Base-by-base conservation (phyloP, 2,113 vertebrate species). In the Ivindomyrus marchei region DNA sequence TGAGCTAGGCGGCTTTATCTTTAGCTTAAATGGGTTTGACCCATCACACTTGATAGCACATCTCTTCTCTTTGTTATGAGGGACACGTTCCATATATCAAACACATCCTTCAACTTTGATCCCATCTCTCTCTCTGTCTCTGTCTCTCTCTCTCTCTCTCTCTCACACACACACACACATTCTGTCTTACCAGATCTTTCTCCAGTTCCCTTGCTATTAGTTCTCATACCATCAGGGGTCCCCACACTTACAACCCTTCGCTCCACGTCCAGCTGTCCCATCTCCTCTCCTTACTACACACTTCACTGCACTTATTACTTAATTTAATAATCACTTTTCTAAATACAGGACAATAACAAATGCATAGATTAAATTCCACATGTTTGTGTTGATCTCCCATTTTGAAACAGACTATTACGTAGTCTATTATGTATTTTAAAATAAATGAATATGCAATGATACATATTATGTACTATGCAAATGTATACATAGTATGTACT, bases 71-170 rank as follows among this genome's bases (percentile, higher is more conserved):
- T 91, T 87, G 15, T 47, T 85, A 83, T 70, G 70, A 17, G 17
- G 19, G 91, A 92, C 83, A 87, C 89, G 88, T 89, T 58, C 52
- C 49, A 15, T 8, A 88, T 70, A 90, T 94, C 89, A 92, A 92
- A 93, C 90, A 80, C 74, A 70, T 90, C 90, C 93, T 91, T 92
- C 91, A 77, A 85, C 88, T 89, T 19, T 88, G 74, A 93, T 93
- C 91, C 62, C 62, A 70, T 70, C 62, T 70, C n/a, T 4, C n/a
- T 70, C n/a, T 31, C 62, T 70, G 9, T 70, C 24, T 66, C 62
- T 31, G 13, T 52, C 50, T 52, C 13, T 17, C 49, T 13, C 8
- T 0, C 45, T 6, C 45, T 10, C 46, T 9, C 45, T 52, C 50
- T 52, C 13, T 5, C 53, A 10, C 24, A 10, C 58, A 10, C 24